These are phyloP conservation scores for Dicyrtomina minuta DNA, from an alignment of 2,888 invertebrate species.

Conservation along the genomic window DNA sequence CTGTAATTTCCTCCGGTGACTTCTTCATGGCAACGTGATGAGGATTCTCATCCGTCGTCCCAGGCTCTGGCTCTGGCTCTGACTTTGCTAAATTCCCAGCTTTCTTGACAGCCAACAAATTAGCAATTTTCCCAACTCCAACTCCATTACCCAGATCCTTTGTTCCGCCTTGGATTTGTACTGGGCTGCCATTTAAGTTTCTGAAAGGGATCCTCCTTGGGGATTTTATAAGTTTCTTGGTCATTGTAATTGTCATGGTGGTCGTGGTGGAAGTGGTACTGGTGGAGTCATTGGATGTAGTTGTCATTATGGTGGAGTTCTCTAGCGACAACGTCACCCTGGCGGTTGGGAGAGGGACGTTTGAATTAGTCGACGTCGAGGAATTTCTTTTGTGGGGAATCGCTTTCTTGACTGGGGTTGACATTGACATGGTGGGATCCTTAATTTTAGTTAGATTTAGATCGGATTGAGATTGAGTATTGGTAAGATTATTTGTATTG, in stretches of 20 bases:
- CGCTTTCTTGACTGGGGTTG: no score
- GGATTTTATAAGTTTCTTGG: conserved; percentile 6
- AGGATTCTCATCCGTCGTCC: conserved; percentile 6
- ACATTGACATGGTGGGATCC: no score
- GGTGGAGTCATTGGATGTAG: conserved; percentile 12
- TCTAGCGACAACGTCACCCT: neutral
- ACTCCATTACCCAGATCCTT: neutral
- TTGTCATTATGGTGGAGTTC: conserved; percentile 2
- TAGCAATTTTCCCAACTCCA: conserved; percentile 5
- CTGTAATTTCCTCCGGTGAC: neutral
- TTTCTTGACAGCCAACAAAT: conserved; percentile 18
- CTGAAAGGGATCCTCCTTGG: neutral
- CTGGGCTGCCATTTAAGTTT: neutral
- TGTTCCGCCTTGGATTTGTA: conserved; percentile 1
- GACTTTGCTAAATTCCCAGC: neutral
- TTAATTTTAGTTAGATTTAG: no score
- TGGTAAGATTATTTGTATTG: neutral
- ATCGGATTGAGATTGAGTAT: neutral
- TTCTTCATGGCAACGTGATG: neutral
- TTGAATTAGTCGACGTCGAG: neutral
- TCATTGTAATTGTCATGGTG: conserved; percentile 3
- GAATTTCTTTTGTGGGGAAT: no score
- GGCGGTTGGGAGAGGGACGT: neutral
- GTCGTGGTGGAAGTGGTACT: conserved; percentile 3
- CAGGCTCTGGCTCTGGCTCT: no score